phyloP scores from a whole-genome alignment of 2,113 vertebrate species.

The Prochilodus magdalenae region DNA sequence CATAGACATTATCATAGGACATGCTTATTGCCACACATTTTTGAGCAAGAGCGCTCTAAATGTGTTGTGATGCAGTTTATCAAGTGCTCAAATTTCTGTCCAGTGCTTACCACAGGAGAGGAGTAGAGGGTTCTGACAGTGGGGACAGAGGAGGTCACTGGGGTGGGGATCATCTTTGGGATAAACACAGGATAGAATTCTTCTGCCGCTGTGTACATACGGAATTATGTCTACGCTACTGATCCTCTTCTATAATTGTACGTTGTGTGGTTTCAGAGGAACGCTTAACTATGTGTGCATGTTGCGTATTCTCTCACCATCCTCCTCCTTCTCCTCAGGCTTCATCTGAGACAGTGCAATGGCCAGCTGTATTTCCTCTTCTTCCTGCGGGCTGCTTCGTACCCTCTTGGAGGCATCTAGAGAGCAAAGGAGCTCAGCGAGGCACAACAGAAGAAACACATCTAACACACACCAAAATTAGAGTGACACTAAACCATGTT shows the following conservation, averaged over 20 bases:
- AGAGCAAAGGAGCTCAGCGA: neutral
- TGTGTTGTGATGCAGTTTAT: neutral
- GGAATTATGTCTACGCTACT: neutral
- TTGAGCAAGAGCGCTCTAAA: no score
- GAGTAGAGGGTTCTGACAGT: slow-evolving; percentile 92
- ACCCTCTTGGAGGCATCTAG: slow-evolving; percentile 94
- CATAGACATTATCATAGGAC: no score
- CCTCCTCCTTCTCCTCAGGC: slow-evolving; percentile 97
- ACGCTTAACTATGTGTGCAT: no score
- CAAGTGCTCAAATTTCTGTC: neutral
- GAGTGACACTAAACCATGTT: neutral
- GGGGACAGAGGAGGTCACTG: slow-evolving; percentile 89
- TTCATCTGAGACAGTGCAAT: slow-evolving; percentile 96
- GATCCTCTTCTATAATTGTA: neutral
- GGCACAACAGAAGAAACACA: neutral
- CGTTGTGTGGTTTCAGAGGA: neutral
- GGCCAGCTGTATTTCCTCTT: slow-evolving; percentile 96
- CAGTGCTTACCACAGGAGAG: slow-evolving; percentile 82
- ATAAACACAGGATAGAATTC: slow-evolving; percentile 85
- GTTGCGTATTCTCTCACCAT: slow-evolving; percentile 80
- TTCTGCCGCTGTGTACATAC: slow-evolving; percentile 86
- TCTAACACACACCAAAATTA: no score
- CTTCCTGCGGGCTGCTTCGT: slow-evolving; percentile 93
- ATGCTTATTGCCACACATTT: no score
- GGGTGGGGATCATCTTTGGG: slow-evolving; percentile 91